A percentile compares a stretch with the other conserved stretches of the same genome.
Conservation (phyloP, 2,888 invertebrate species). For the Pristionchus fissidentatus region DNA sequence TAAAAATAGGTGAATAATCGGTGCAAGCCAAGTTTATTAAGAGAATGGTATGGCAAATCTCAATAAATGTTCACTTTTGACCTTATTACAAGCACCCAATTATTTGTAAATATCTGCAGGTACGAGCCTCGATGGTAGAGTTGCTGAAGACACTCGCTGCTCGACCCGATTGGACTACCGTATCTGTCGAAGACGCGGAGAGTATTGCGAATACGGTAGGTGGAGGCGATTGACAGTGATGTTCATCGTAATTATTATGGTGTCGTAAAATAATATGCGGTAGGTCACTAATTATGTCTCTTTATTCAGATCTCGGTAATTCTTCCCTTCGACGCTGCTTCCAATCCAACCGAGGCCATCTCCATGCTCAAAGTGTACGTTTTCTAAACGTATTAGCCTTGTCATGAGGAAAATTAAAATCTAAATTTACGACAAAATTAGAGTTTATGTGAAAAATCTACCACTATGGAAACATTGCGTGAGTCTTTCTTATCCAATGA, state of each 20-base stretch:
- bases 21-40: background rate
- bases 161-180: constrained; percentile 63
- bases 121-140: constrained; percentile 69
- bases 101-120: constrained; percentile 50
- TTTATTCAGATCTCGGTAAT: constrained; percentile 31
- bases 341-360: constrained; percentile 55
- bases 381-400: background rate
- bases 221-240: background rate
- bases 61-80: background rate
- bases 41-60: background rate
- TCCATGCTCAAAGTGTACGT: constrained; percentile 57
- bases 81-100: too few species aligned
- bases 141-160: constrained; percentile 61
- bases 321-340: constrained; percentile 57
- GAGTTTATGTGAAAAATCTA: too few species aligned
- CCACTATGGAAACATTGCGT: background rate
- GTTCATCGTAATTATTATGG: background rate
- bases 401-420: too few species aligned
- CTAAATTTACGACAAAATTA: too few species aligned
- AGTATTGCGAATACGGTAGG: constrained; percentile 46
- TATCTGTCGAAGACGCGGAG: constrained; percentile 61
- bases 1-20: background rate
- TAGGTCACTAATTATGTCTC: too few species aligned
- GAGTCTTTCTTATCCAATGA: background rate
- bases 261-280: background rate